A percentile compares a stretch with the other conserved stretches of the same genome.
These are phyloP conservation scores for rat (Rattus norvegicus) DNA, from an alignment of 2,113 vertebrate genomes.

Conservation along the genomic window DNA sequence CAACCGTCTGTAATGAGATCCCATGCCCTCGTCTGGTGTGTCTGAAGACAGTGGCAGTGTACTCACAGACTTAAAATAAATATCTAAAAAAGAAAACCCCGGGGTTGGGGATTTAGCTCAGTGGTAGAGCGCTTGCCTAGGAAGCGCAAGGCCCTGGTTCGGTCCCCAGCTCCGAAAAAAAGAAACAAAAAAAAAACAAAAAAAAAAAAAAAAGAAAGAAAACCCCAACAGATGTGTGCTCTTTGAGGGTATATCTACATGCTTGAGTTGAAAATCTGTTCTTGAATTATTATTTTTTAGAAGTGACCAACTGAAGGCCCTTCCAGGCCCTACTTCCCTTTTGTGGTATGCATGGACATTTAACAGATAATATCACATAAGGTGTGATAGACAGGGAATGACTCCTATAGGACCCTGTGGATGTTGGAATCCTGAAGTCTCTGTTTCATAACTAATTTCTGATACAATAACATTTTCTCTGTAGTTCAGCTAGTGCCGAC, in stretches of 20 bases:
- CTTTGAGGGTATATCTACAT: background rate
- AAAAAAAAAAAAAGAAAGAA: too few relatives aligned
- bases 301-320: background rate
- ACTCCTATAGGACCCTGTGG: conserved; percentile 10
- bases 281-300: background rate
- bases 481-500: conserved; percentile 51
- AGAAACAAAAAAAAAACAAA: too few relatives aligned
- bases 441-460: conserved; percentile 66
- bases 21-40: too few relatives aligned
- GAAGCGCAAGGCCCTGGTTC: too few relatives aligned
- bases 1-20: too few relatives aligned
- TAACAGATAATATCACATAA: background rate
- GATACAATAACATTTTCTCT: conserved; percentile 32
- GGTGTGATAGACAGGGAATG: background rate
- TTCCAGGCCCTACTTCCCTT: background rate
- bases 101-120: too few relatives aligned
- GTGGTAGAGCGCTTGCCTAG: too few relatives aligned
- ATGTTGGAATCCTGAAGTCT: conserved; percentile 25
- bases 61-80: too few relatives aligned
- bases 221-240: background rate
- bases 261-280: background rate
- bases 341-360: background rate
- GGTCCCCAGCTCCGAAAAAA: too few relatives aligned
- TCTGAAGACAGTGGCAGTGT: too few relatives aligned
- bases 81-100: too few relatives aligned